Evolutionary conservation across 2,113 vertebrate genomes (phyloP), one percentile per base, ranked within the genome.

Genomic region (Lepidothrix coronata): DNA sequence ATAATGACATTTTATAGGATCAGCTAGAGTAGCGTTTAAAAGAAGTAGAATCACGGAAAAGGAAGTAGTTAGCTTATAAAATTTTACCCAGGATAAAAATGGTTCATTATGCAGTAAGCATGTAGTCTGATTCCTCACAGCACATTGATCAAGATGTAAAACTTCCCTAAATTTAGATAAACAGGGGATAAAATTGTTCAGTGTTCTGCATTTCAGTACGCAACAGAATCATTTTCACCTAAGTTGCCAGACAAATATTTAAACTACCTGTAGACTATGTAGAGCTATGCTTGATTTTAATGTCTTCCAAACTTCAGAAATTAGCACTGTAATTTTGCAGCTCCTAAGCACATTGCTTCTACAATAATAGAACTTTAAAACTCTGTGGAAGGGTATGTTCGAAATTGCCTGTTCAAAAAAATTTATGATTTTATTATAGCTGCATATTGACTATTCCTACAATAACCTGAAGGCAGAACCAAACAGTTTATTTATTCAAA

Each of bases 391-490:
- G 86, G 95, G 82, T 95, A 95, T 93, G 77, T 96, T 98, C 19
- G n/a, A 98, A 98, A 98, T 98, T 98, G 98, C 97, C 98, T 98
- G 92, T 97, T 98, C 97, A 96, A 97, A 97, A 84, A 98, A 98
- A 98, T 98, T 98, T 98, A 98, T 98, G 97, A 97, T 98, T 98
- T 98, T 98, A 98, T 98, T 98, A 97, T 80, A 96, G 92, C 91
- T 97, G 95, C 97, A 97, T 98, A 97, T 97, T 98, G 98, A 98
- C 97, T 98, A 97, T 98, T 97, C 75, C 80, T 97, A 92, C 97
- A 97, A 96, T 97, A 98, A 97, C 97, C 98, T 65, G 71, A 96
- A 96, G 98, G 97, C 97, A 97, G 94, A 97, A 97, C 96, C 95
- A 97, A 98, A 98, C 96, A 97, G 91, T 98, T 98, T 98, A 98